Base-by-base conservation (phyloP, 2,888 invertebrate genomes). In the Zygothrica quintamaculata region DNA sequence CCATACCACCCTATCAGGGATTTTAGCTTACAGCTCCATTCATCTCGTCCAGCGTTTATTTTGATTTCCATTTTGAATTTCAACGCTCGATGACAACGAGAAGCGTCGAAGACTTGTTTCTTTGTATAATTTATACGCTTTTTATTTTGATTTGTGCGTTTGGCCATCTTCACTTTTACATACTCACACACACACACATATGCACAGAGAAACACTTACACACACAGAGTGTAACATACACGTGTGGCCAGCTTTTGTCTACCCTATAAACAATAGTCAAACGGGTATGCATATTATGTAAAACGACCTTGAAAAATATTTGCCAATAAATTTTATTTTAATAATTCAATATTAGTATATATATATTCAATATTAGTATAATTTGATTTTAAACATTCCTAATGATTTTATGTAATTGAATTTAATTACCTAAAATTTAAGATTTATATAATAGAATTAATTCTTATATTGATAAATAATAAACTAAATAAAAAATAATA, bases 131-230 rank as follows among this genome's bases (percentile, higher is more conserved):
- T 81, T 81, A 78, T 84, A 73, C 73, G 76, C 70, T 58, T 77
- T 76, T 80, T 78, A 81, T 78, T 77, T 77, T 75, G 69, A 80
- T 84, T 80, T 80, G 82, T 75, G 74, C 66, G 74, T 61, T 73
- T 74, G 71, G 75, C 57, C 71, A 70, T 74, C 65, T 62, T 50
- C 53, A 13, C 46, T 13, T 51, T 16, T 26, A 5, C 52, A 44
- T 16, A 51, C 46, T 8, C 12, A 18, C 11, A 26, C 22, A 16
- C 31, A 22, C 36, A 33, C 13, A 48, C 25, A 7, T 22, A 51
- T 6, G 37, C 29, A 16, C 53, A 44, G 26, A 26, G 36, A 36
- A 22, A 29, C 29, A 29, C 29, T 8, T 5, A 29, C 29, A 29
- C 29, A 29, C 29, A 29, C 29, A 29, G 29, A 2, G 5, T 22